Evolutionary conservation across 2,797 vertebrate species (phyloP).

Genomic region (Tokudaia tokunoshimensis): DNA sequence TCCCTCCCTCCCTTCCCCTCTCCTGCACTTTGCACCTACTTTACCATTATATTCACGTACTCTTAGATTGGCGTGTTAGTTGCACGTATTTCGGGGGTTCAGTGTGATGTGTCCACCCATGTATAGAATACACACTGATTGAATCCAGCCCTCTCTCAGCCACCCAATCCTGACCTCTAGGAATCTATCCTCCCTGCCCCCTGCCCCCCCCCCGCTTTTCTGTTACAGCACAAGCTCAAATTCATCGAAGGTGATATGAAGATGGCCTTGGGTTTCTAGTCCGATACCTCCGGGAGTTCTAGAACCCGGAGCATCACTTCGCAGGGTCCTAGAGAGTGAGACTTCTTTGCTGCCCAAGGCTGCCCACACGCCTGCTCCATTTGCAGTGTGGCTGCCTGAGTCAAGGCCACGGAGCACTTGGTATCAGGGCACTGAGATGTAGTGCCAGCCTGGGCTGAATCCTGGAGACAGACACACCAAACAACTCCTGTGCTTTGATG

Average conservation of each 20-base stretch:
- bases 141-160: neutral
- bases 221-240: neutral
- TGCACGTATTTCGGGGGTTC: neutral
- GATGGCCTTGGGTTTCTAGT: neutral
- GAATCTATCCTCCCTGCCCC: neutral
- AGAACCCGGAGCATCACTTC: neutral
- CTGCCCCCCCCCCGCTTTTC: neutral
- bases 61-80: neutral
- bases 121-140: neutral
- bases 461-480: neutral
- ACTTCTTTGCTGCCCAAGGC: neutral
- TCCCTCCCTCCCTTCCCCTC: neutral
- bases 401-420: neutral
- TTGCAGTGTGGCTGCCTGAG: accelerated
- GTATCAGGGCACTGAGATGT: neutral
- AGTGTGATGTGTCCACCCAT: neutral
- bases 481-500: neutral
- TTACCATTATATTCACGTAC: neutral
- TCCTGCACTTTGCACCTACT: too few species aligned
- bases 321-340: neutral
- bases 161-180: neutral
- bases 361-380: accelerated
- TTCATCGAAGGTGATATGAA: neutral
- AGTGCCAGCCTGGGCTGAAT: neutral
- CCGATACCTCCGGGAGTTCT: neutral